These are phyloP conservation scores for Arbacia lixula DNA, from an alignment of 53 echinoderm and acorn worm species.

Conservation along the genomic window DNA sequence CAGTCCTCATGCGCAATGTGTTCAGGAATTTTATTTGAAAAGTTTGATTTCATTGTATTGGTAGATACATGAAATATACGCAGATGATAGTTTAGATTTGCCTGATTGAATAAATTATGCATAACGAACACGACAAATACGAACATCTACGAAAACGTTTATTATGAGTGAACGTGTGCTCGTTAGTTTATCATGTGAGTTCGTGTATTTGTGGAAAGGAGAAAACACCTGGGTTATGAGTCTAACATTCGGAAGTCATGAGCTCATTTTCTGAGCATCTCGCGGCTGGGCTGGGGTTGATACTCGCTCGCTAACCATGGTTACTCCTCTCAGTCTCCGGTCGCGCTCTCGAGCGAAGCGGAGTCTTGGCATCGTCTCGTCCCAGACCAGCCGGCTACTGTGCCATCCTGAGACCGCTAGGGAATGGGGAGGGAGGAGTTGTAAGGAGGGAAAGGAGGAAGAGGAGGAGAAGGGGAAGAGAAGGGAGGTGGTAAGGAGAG, in stretches of 20 bases:
- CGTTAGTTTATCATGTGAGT: too few species aligned
- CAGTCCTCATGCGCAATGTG: too few species aligned
- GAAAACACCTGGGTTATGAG: not conserved
- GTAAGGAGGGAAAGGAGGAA: not conserved
- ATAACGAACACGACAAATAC: too few species aligned
- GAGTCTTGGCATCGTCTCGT: slow-evolving; percentile 8
- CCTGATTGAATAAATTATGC: too few species aligned
- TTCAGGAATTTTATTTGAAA: too few species aligned
- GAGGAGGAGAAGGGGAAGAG: not conserved
- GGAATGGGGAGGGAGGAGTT: slow-evolving; percentile 33
- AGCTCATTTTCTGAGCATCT: slow-evolving; percentile 11
- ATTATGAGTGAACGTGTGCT: too few species aligned
- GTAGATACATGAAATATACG: too few species aligned
- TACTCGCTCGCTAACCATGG: not conserved
- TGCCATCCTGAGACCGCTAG: slow-evolving; percentile 20
- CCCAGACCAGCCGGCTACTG: slow-evolving; percentile 45
- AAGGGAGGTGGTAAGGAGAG: not conserved
- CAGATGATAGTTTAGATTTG: too few species aligned
- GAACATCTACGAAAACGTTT: too few species aligned
- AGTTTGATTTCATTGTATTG: too few species aligned
- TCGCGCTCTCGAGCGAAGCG: too few species aligned
- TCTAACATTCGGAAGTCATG: slow-evolving; percentile 7
- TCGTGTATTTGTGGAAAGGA: not conserved
- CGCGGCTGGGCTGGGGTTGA: not conserved
- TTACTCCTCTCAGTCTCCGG: too few species aligned